A percentile compares a stretch with the other conserved stretches of the same genome.
phyloP scores from a whole-genome alignment of 1,140 invertebrate genomes.

The Lasioglossum albipes region DNA sequence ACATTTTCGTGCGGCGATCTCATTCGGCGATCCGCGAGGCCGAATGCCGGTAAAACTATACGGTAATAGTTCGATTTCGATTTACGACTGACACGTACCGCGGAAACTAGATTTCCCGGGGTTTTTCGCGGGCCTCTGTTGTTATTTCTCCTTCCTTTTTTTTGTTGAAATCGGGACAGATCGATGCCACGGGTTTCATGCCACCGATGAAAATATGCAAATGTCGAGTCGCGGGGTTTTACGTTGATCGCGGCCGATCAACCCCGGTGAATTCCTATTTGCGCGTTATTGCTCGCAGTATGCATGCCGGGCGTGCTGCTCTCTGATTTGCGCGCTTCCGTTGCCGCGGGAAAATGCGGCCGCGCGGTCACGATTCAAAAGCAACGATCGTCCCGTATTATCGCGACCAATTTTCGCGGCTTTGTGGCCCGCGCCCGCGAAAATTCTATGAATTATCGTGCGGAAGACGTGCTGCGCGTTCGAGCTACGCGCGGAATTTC shows the following conservation, averaged over 20 bases:
- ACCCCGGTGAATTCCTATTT: constrained; percentile 11
- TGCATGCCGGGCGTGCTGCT: neutral
- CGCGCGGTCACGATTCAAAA: constrained; percentile 8
- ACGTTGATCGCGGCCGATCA: constrained; percentile 5
- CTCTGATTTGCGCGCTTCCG: constrained; percentile 13
- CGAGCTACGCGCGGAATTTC: neutral
- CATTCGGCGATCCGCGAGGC: neutral
- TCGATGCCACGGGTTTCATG: neutral
- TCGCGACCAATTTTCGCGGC: neutral
- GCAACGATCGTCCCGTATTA: neutral
- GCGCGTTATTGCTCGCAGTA: constrained; percentile 9
- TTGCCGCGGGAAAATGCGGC: neutral
- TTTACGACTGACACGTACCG: neutral
- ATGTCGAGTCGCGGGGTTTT: constrained; percentile 7
- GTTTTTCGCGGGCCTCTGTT: too few species aligned
- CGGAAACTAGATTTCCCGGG: neutral
- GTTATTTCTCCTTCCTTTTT: neutral
- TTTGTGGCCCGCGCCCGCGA: neutral
- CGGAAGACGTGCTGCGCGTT: neutral
- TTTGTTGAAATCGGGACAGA: neutral
- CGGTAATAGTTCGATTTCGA: constrained; percentile 3
- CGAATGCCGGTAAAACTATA: neutral
- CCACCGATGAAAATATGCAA: constrained; percentile 13
- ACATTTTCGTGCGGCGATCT: too few species aligned
- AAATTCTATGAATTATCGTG: neutral